Base-by-base conservation (phyloP, 2,113 vertebrate species). In the Garra rufa region DNA sequence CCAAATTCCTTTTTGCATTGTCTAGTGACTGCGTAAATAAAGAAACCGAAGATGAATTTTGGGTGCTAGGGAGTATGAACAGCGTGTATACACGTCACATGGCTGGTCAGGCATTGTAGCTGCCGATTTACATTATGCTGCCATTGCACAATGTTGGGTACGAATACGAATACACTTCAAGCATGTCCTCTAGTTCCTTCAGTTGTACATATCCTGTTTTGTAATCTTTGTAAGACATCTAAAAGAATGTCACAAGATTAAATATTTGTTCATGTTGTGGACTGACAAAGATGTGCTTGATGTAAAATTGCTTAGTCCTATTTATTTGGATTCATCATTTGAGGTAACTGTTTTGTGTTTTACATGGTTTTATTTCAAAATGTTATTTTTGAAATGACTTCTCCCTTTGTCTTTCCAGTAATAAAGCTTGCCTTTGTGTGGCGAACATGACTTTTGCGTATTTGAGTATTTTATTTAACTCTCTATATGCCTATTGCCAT, bases 121-220 rank as follows among this genome's bases (percentile, higher is more conserved):
- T 81, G 85, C 87, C 83, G 83, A 78, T 86, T 9, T 41, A 43
- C 89, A 93, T 90, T 92, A 92, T 87, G 89, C 93, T 93, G 92
- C 89, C 90, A 89, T 93, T 91, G 91, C 94, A 92, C 93, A 90
- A 90, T 91, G 87, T 90, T 92, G 92, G 91, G 91, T 92, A 89
- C 92, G 91, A 92, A 92, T 91, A 87, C 89, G 91, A 92, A 92
- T 91, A 87, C 89, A 92, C 89, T 91, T 90, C 90, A 93, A 91
- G 94, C 94, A 95, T 95, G 94, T 95, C 91, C 90, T 93, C 91
- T 90, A 89, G 82, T 87, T 91, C 81, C 81, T 88, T 93, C 90
- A 88, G 91, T 90, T 95, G 93, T 95, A 94, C 88, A 94, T 93
- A 93, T 93, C 84, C 83, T 93, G 91, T 95, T 95, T 95, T 95